These are phyloP conservation scores for Furcifer pardalis DNA, from an alignment of 2,797 vertebrate species.

Conservation along the genomic window DNA sequence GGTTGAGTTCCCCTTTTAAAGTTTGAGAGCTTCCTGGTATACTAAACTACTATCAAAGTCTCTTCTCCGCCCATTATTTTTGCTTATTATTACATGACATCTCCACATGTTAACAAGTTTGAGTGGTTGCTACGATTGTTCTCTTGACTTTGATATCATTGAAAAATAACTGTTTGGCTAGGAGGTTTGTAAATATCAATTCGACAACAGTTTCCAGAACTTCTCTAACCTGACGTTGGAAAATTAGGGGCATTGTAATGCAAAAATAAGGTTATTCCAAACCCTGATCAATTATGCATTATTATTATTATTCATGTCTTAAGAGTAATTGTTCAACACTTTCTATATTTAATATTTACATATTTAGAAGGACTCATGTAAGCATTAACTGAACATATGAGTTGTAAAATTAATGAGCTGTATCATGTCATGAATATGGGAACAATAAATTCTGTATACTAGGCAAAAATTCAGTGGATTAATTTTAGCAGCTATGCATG, in stretches of 20 bases:
- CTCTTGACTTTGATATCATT: constrained; percentile 58
- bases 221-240: no score
- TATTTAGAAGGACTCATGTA: constrained; percentile 61
- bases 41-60: background rate
- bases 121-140: no score
- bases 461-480: constrained; percentile 6
- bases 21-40: no score
- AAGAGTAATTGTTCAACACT: constrained; percentile 46
- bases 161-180: constrained; percentile 28
- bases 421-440: constrained; percentile 64
- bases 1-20: no score
- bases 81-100: constrained; percentile 27
- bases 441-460: constrained; percentile 44
- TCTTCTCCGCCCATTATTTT: constrained; percentile 37
- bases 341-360: constrained; percentile 59
- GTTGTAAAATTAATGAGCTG: constrained; percentile 69
- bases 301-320: constrained; percentile 37
- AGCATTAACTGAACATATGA: constrained; percentile 62
- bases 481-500: constrained; percentile 24
- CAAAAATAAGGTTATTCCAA: no score
- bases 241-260: no score
- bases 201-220: no score
- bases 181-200: no score
- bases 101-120: background rate
- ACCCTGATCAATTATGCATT: background rate